Evolutionary conservation across 2,888 invertebrate species (phyloP).

Genomic region (Phaonia tiefii): DNA sequence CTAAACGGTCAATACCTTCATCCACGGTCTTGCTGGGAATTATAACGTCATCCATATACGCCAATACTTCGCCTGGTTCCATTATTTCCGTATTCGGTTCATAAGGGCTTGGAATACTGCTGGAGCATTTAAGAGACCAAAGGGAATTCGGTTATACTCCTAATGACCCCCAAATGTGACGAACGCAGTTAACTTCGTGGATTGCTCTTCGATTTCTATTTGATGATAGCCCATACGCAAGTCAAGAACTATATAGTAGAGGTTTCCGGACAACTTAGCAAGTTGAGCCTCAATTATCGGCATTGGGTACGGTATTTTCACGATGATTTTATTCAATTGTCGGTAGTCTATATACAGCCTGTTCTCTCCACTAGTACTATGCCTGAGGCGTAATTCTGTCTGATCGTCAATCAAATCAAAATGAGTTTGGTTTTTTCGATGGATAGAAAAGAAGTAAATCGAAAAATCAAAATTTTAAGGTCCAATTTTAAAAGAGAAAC

Average conservation of each 20-base stretch:
- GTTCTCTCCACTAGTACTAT: constrained; percentile 41
- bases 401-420: constrained; percentile 9
- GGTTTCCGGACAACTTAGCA: constrained; percentile 45
- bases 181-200: constrained; percentile 55
- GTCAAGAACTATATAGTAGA: constrained; percentile 49
- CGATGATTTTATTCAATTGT: constrained; percentile 35
- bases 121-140: constrained; percentile 66
- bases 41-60: constrained; percentile 32
- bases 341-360: constrained; percentile 45
- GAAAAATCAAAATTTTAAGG: too few species aligned
- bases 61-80: constrained; percentile 24
- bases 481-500: too few species aligned
- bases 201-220: constrained; percentile 53
- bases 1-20: not conserved
- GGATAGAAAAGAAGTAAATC: too few species aligned
- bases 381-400: constrained; percentile 55
- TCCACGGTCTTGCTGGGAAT: constrained; percentile 23
- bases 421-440: too few species aligned
- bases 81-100: constrained; percentile 40
- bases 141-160: constrained; percentile 61
- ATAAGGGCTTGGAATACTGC: constrained; percentile 59
- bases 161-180: constrained; percentile 54
- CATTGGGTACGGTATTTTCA: constrained; percentile 19
- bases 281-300: too few species aligned
- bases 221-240: constrained; percentile 57